Evolutionary conservation across 2,888 invertebrate species (phyloP), one percentile per base, ranked within the genome.

Genomic region (Leistus spinibarbis): DNA sequence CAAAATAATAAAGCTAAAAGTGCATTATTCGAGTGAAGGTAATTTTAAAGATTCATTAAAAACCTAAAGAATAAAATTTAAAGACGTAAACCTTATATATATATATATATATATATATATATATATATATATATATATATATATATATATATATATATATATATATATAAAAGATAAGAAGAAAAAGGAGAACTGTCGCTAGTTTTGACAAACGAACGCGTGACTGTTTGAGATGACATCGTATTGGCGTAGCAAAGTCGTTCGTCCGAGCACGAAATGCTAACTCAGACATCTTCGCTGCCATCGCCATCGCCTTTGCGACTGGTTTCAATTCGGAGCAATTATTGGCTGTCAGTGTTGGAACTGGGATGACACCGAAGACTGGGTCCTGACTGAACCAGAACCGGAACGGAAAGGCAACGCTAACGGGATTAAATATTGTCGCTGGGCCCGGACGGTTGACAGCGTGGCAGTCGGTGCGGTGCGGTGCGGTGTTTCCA

Each of bases 281-380:
- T 81, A 81, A 81, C 81, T 81, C 80, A 81, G 81, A 81, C 79
- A 79, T n/a, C n/a, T n/a, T n/a, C n/a, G n/a, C n/a, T n/a, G n/a
- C n/a, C n/a, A n/a, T n/a, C n/a, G n/a, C n/a, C n/a, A n/a, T n/a
- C n/a, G n/a, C n/a, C n/a, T 78, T 79, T 78, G 40, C 40, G 78
- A 79, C 80, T 79, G 80, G 79, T 72, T 80, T 80, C 79, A 79
- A 80, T 79, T 77, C 78, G 77, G 79, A 80, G 80, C 81, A 82
- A 81, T 82, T 82, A 81, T 80, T 77, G 76, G 69, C 79, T 80
- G 81, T 81, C 81, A 80, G 77, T 76, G 78, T 78, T 79, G 79
- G 78, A 79, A 78, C 70, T 70, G 76, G 75, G 76, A 74, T 64
- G 79, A 80, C 79, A 77, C 65, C 76, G 77, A 77, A 68, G 78